Conservation (phyloP, 2,797 vertebrate genomes). For the Gymnothorax javanicus region DNA sequence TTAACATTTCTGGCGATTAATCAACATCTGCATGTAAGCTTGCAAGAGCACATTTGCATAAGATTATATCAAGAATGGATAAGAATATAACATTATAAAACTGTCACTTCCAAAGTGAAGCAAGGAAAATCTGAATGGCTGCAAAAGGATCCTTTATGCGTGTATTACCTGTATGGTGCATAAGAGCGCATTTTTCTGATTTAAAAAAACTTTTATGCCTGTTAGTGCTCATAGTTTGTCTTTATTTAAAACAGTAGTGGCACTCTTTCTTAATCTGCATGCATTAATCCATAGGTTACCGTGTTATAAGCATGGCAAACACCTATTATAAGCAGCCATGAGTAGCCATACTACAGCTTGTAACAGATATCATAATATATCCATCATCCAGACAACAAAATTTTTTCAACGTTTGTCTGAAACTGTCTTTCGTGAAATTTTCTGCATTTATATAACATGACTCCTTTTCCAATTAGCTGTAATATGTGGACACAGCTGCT, state of each 20-base stretch:
- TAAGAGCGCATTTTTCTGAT: background rate
- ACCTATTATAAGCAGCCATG: background rate
- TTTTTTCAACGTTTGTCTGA: background rate
- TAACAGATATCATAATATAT: background rate
- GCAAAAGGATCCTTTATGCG: background rate
- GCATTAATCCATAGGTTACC: background rate
- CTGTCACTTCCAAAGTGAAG: background rate
- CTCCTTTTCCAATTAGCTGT: background rate
- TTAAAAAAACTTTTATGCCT: background rate
- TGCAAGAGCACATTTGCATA: background rate
- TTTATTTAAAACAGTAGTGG: background rate
- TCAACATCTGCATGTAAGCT: background rate
- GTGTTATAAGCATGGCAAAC: background rate
- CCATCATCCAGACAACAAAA: background rate
- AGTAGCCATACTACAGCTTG: background rate
- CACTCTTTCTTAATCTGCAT: background rate
- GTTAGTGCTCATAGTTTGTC: background rate
- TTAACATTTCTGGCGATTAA: background rate
- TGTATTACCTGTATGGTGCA: background rate
- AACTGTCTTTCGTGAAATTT: background rate
- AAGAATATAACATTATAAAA: slow-evolving; percentile 3
- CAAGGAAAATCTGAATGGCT: background rate
- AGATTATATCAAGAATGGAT: background rate
- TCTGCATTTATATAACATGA: background rate
- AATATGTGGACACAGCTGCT: background rate